Evolutionary conservation across 2,113 vertebrate species (phyloP).

Genomic region (Entomyzon cyanotis): DNA sequence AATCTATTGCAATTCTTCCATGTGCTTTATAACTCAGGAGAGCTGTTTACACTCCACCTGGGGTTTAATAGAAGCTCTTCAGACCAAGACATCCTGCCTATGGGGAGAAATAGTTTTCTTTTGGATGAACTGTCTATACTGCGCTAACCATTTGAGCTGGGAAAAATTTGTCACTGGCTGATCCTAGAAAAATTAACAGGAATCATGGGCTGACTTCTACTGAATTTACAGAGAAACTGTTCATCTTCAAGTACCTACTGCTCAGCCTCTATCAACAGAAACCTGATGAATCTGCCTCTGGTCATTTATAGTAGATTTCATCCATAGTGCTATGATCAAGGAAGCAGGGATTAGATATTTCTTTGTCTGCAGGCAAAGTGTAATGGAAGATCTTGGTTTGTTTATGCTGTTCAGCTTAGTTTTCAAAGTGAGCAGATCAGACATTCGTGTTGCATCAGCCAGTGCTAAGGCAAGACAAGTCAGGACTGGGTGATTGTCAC

Average conservation of each 20-base stretch:
- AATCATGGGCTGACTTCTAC: neutral
- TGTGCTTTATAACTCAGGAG: neutral
- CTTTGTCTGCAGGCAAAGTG: neutral
- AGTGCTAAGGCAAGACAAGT: neutral
- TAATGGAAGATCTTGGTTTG: neutral
- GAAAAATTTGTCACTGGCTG: neutral
- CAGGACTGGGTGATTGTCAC: too few species aligned
- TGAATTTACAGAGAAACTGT: neutral
- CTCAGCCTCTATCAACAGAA: neutral
- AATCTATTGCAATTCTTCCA: neutral
- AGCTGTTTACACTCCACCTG: neutral
- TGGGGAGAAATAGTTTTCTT: neutral
- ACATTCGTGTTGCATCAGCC: rapidly evolving
- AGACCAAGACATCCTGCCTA: neutral
- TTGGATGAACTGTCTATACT: neutral
- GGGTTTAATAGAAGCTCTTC: neutral
- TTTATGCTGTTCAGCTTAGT: neutral
- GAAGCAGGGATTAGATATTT: neutral
- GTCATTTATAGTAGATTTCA: neutral
- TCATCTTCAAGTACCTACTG: neutral
- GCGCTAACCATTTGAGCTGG: neutral
- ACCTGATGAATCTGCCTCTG: neutral
- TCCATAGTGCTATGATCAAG: neutral
- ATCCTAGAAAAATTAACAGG: neutral
- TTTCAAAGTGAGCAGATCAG: neutral